Evolutionary conservation across 2,888 invertebrate genomes (phyloP), one percentile per base, ranked within the genome.

Genomic region (Stramonita haemastoma): DNA sequence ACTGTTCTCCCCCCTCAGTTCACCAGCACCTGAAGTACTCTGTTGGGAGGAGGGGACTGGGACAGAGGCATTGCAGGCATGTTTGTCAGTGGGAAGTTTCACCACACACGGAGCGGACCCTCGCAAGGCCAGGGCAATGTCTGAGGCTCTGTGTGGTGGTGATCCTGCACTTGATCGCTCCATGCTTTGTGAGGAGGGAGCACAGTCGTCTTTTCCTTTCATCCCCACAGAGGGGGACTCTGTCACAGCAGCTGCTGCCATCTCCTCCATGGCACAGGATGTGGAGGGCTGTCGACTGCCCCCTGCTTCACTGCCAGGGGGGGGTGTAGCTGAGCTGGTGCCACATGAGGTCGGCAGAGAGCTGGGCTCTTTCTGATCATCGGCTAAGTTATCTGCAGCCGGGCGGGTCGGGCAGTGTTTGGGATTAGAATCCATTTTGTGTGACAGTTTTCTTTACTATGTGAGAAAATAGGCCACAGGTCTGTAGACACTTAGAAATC

Each of bases 401-500:
- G 91, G 89, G 15, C 90, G 90, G 83, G 91, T 90, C 15, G 91
- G 90, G 90, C 90, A 91, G 84, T 90, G 91, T 46, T 89, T 90
- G 1, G 91, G 89, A 77, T 91, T 90, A 0, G 91, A 91, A 77
- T 91, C 91, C 91, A 91, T 91, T 86, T 86, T 91, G 73, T 79
- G 81, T 34, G 86, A 84, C 36, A 86, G 87, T 66, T 66, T 57
- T 70, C 87, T 60, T 81, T 79, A 70, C 79, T 83, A 56, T 89
- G 89, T 36, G 90, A 56, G 73, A 87, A 87, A 29, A 66, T 46
- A 46, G 46, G 8, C 2, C 2, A 46, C 46, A 46, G 46, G 46
- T 46, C 46, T 46, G 46, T 46, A 46, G 46, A 87, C 46, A 88
- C 86, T 85, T 73, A 73, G 19, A 46, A 36, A 34, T 73, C 77